Evolutionary conservation across 1,140 invertebrate species (phyloP).

Genomic region (Dolichoris vasculosae): DNA sequence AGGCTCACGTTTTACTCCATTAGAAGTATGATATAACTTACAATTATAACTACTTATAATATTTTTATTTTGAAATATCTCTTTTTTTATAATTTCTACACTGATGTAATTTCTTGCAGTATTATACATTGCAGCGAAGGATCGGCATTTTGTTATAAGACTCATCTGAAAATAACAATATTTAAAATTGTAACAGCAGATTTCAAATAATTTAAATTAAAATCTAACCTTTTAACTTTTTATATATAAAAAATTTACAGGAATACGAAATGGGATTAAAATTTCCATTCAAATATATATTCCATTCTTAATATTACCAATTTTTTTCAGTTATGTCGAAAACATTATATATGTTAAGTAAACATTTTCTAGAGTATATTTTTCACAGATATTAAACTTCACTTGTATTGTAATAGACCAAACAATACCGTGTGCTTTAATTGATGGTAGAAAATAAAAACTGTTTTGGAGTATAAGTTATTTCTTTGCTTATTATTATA

Average conservation of each 20-base stretch:
- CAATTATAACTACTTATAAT: conserved; percentile 30
- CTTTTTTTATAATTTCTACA: neutral
- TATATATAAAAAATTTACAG: neutral
- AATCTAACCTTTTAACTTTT: conserved; percentile 13
- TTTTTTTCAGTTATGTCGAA: no score
- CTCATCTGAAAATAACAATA: conserved; percentile 61
- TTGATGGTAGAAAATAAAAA: no score
- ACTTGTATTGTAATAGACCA: no score
- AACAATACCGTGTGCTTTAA: no score
- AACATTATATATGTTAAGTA: no score
- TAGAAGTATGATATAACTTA: conserved; percentile 47
- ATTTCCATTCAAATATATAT: no score
- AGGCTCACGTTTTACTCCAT: conserved; percentile 28
- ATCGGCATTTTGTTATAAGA: conserved; percentile 47
- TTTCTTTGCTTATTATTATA: no score
- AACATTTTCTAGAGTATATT: no score
- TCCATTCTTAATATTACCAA: no score
- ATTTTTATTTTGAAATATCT: conserved; percentile 31
- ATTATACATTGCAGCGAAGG: neutral
- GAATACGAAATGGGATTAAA: no score
- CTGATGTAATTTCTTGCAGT: conserved; percentile 5
- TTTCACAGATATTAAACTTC: no score
- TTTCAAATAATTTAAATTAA: conserved; percentile 24
- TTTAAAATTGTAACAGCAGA: conserved; percentile 41
- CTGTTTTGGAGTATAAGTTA: no score